These are phyloP conservation scores for Galagoides demidoff DNA, from an alignment of 2,797 vertebrate genomes.

Conservation along the genomic window DNA sequence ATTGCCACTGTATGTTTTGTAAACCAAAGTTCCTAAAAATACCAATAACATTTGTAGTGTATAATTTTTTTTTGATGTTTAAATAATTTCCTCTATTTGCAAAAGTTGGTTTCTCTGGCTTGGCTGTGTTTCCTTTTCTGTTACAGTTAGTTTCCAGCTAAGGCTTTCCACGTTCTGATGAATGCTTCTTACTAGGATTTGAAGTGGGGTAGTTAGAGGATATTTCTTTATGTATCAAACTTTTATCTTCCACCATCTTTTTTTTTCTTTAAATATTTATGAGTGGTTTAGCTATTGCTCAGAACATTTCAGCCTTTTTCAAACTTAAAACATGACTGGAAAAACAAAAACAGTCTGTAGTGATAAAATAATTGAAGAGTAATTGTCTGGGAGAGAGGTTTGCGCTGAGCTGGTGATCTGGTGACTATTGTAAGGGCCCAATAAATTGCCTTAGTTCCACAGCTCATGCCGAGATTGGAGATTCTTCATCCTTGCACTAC, in stretches of 20 bases:
- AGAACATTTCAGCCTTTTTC: not conserved
- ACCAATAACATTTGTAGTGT: not conserved
- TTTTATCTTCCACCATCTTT: not conserved
- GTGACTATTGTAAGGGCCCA: not conserved
- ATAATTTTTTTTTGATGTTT: not conserved
- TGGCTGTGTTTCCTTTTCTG: not conserved
- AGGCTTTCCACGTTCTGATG: not conserved
- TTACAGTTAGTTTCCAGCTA: not conserved
- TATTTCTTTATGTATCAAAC: not conserved
- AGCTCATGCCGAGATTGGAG: not conserved
- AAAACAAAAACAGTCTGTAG: not conserved
- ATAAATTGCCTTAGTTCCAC: not conserved
- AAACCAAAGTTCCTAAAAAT: not conserved
- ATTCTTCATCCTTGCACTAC: not conserved
- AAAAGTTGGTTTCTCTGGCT: not conserved
- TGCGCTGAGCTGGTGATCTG: not conserved
- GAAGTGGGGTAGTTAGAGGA: not conserved
- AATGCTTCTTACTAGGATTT: not conserved
- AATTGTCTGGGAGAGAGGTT: not conserved
- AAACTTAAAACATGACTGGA: not conserved
- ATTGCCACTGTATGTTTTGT: not conserved
- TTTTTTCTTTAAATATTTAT: not conserved
- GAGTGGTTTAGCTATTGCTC: not conserved
- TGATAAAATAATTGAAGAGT: not conserved
- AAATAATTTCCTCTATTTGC: not conserved